phyloP scores from a whole-genome alignment of 2,888 invertebrate genomes.

The Cantharis nigra region DNA sequence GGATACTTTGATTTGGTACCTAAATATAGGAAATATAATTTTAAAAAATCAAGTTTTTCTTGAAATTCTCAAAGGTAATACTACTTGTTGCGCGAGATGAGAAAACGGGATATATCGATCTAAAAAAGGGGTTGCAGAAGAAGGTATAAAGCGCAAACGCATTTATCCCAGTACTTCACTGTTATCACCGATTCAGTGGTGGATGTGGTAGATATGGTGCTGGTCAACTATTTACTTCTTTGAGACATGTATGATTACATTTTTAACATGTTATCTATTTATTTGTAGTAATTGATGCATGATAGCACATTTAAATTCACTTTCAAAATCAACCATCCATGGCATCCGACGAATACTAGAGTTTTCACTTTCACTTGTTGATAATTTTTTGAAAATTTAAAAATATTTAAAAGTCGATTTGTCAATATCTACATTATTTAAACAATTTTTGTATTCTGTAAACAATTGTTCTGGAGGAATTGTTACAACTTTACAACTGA shows the following conservation, averaged over 20 bases:
- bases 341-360: background rate
- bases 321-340: background rate
- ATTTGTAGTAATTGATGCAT: background rate
- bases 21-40: background rate
- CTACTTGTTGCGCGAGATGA: conserved; percentile 39
- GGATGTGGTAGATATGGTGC: conserved; percentile 20
- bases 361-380: background rate
- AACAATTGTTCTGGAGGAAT: background rate
- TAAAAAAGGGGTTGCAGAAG: conserved; percentile 34
- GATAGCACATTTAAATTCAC: background rate
- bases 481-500: background rate
- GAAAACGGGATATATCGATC: conserved; percentile 37
- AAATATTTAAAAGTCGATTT: background rate
- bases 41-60: background rate
- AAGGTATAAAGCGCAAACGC: conserved; percentile 39
- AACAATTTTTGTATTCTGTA: background rate
- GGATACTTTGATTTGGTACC: background rate
- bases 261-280: background rate
- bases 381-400: background rate
- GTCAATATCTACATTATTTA: background rate
- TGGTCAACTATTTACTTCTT: background rate
- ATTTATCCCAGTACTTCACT: conserved; percentile 29
- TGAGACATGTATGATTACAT: background rate
- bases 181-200: conserved; percentile 32
- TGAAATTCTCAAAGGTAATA: background rate